Evolutionary conservation across 1,140 invertebrate species (phyloP), one percentile per base, ranked within the genome.

Genomic region (Nomia melanderi): DNA sequence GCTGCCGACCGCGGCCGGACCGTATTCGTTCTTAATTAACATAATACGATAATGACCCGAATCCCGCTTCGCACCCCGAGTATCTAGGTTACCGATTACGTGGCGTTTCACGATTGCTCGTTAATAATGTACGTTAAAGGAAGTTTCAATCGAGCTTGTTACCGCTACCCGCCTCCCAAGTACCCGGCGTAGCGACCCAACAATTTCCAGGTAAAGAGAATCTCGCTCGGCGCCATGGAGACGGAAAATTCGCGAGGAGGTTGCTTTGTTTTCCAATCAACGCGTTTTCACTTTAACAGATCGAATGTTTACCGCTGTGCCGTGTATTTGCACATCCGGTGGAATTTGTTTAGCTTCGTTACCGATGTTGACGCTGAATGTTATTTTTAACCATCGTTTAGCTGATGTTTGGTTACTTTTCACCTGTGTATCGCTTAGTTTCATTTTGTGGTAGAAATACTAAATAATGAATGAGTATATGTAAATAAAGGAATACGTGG

Each of bases 21-120:
- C 41, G 3, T 17, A 36, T 44, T 65, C 50, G 65, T 57, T 69
- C 82, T 71, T 75, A 82, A 84, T 84, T 84, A 83, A 65, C 77
- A 80, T 79, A 79, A 79, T 79, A 41, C 60, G 53, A 73, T 70
- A 77, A 77, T 33, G 75, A 73, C 47, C 53, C 23, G 50, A 74
- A 74, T 70, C 29, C 17, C 62, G 23, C 17, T 2, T 27, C 57
- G 1, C n/a, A n/a, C 8, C 36, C 17, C 31, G 0, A 17, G 31
- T 47, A 75, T 75, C 54, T 69, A 12, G 73, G 73, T 47, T 36
- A 50, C 29, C 64, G 73, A n/a, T 59, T 64, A 76, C 64, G 53
- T 54, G 36, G 2, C 69, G 56, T 31, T 62, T 36, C 57, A 17
- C 57, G 57, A 64, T 67, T 25, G 29, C 39, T 75, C 64, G 12